Base-by-base conservation (phyloP, 2,888 invertebrate genomes). In the Anarsia innoxiella region DNA sequence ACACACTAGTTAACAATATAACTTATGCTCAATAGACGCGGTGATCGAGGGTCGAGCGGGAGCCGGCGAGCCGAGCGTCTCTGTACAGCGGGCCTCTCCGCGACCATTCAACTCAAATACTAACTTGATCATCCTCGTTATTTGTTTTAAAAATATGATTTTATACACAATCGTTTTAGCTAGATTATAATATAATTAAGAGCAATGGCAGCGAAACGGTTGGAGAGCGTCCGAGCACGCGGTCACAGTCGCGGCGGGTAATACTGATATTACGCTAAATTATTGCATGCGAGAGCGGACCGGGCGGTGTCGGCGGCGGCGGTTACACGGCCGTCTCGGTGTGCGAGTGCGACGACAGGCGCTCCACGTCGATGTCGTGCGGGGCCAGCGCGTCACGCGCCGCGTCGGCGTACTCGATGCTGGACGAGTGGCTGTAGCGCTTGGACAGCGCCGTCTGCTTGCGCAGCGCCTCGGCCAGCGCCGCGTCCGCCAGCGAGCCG, bases 391-490 rank as follows among this genome's bases (percentile, higher is more conserved):
- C 90, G 78, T 94, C 94, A 65, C 93, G 93, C 85, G 92, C 90
- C 86, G 92, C 91, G 87, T 94, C 94, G 65, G 92, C 93, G 87
- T 93, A 95, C 84, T 96, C 96, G 86, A 95, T 92, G 88, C 93
- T 94, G 42, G 79, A 77, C 86, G 95, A 93, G 86, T 95, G 94
- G 69, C 95, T 95, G 83, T 94, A 91, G 74, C 95, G 92, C 88
- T 96, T 95, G 78, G 91, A 92, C 59, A 95, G 89, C 79, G 95
- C 94, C 69, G 95, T 91, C 89, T 96, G 95, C 88, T 95, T 96
- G 80, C 95, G 93, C 70, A 95, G 91, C 78, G 94, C 95, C 87
- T 95, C 95, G 48, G 95, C 95, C 77, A 95, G 90, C 86, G 95
- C 93, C 77, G 94, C 93, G 88, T 93, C 94, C 79, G 93, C 93